These are phyloP conservation scores for Agrochola lota DNA, from an alignment of 2,888 invertebrate genomes.

Conservation along the genomic window DNA sequence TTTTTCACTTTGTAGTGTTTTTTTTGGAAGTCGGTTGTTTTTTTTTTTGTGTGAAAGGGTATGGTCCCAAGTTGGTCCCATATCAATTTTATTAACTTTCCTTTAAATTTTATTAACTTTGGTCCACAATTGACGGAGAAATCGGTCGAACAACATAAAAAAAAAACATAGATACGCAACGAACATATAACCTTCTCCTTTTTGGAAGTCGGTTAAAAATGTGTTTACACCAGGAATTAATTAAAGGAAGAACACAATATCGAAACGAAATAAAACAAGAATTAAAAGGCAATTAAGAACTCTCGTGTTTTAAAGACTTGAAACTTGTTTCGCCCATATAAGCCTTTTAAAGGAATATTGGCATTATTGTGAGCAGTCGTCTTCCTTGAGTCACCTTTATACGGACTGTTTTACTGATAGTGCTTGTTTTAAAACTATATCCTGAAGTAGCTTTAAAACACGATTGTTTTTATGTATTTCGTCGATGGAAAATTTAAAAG, in stretches of 20 bases:
- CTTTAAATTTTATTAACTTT: too few relatives aligned
- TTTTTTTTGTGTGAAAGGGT: too few relatives aligned
- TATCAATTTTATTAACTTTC: too few relatives aligned
- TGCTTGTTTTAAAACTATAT: background rate
- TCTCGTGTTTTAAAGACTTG: slow-evolving; percentile 2
- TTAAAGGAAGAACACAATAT: background rate
- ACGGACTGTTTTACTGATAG: slow-evolving; percentile 31
- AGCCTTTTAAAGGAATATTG: slow-evolving; percentile 30
- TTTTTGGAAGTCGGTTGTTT: too few relatives aligned
- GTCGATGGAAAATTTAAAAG: slow-evolving; percentile 4
- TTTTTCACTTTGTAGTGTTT: too few relatives aligned
- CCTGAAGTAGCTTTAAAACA: slow-evolving; percentile 4
- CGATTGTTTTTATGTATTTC: slow-evolving; percentile 6
- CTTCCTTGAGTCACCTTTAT: slow-evolving; percentile 61
- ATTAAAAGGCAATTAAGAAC: slow-evolving; percentile 6
- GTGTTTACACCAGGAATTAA: background rate
- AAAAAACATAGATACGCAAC: too few relatives aligned
- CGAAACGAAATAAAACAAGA: background rate
- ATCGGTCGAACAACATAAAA: too few relatives aligned
- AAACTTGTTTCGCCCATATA: slow-evolving; percentile 37
- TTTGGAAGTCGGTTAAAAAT: too few relatives aligned
- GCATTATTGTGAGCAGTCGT: slow-evolving; percentile 23
- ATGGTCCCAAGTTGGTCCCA: too few relatives aligned
- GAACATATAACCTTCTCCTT: too few relatives aligned
- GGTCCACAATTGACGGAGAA: too few relatives aligned